Conservation (phyloP, 1,140 invertebrate genomes). For the Pantala flavescens region DNA sequence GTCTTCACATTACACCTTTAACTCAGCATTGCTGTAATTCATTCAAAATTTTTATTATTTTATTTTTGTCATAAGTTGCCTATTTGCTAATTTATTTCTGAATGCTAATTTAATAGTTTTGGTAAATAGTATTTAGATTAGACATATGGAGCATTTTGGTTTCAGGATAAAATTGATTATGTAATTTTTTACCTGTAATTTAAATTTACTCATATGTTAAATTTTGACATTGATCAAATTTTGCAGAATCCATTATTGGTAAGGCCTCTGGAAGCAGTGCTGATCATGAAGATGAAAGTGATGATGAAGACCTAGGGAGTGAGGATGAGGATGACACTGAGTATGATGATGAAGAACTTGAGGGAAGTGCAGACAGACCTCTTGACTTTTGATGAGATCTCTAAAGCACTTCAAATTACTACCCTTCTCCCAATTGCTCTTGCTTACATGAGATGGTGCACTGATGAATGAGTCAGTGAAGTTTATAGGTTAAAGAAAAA, state of each 20-base stretch:
- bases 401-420: not conserved
- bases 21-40: too few relatives aligned
- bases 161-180: too few relatives aligned
- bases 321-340: constrained; percentile 43
- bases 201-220: too few relatives aligned
- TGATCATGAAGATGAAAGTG: constrained; percentile 24
- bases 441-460: constrained; percentile 8
- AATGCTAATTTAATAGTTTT: too few relatives aligned
- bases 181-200: too few relatives aligned
- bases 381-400: constrained; percentile 52
- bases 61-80: too few relatives aligned
- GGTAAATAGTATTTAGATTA: too few relatives aligned
- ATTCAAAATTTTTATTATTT: too few relatives aligned
- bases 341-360: constrained; percentile 56
- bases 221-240: too few relatives aligned
- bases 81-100: too few relatives aligned
- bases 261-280: not conserved
- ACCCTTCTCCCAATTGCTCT: not conserved
- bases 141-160: too few relatives aligned
- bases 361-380: constrained; percentile 66
- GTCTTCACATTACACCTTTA: too few relatives aligned
- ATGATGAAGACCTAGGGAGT: constrained; percentile 25
- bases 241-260: not conserved
- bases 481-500: constrained; percentile 4
- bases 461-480: not conserved